Conservation (phyloP, 2,797 vertebrate species). For the Acrossocheilus wenchowensis region DNA sequence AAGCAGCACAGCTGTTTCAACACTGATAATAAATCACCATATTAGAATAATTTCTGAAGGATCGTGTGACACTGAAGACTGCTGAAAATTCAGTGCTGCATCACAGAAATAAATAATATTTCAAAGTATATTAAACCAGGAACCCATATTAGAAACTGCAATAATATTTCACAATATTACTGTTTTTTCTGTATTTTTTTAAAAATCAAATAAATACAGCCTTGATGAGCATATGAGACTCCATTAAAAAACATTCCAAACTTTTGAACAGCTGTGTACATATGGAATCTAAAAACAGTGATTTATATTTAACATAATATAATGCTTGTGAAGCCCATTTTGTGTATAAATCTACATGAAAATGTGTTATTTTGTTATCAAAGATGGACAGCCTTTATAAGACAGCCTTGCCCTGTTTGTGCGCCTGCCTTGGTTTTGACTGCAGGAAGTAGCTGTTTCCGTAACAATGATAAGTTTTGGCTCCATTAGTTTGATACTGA, state of each 20-base stretch:
- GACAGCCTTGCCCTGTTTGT: slow-evolving; percentile 24
- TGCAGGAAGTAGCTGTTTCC: slow-evolving; percentile 67
- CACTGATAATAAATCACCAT: no score
- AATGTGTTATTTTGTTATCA: not conserved
- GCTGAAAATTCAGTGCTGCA: no score
- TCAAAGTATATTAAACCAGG: no score
- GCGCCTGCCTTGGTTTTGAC: slow-evolving; percentile 58
- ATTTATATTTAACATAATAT: not conserved
- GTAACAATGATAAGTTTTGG: slow-evolving; percentile 51
- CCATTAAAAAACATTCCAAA: not conserved
- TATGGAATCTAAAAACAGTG: not conserved
- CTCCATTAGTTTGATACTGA: slow-evolving; percentile 40
- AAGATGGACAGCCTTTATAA: not conserved
- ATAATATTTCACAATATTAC: not conserved
- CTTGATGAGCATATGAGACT: not conserved
- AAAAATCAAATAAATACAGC: not conserved
- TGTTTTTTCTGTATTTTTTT: not conserved
- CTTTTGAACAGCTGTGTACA: not conserved
- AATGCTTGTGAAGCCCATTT: not conserved
- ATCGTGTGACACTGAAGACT: no score
- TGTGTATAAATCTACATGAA: not conserved
- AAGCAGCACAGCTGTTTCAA: no score
- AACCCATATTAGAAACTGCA: not conserved
- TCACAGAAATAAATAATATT: no score
- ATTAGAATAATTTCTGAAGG: no score